Evolutionary conservation across 2,797 vertebrate species (phyloP).

Genomic region (Squalus acanthias): DNA sequence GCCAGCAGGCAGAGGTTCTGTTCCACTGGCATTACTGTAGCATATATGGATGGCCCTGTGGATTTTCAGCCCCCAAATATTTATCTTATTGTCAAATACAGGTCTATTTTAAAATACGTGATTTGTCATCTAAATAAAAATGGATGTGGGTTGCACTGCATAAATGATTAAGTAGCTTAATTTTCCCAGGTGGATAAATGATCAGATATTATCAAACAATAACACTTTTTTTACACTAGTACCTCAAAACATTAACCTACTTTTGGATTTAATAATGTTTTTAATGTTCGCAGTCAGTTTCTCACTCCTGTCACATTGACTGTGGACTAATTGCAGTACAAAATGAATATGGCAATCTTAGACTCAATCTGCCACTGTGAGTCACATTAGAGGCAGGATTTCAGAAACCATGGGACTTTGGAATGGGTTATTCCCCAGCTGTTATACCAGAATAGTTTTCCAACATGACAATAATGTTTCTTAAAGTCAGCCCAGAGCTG

Average conservation of each 20-base stretch:
- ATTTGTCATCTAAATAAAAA: not conserved
- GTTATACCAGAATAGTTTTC: not conserved
- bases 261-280: not conserved
- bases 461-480: not conserved
- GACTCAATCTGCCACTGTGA: not conserved
- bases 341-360: not conserved
- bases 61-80: not conserved
- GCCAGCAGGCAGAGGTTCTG: not conserved
- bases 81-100: not conserved
- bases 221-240: not conserved
- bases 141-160: not conserved
- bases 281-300: not conserved
- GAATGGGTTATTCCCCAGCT: not conserved
- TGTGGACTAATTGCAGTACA: not conserved
- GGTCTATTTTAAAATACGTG: not conserved
- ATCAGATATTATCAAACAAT: not conserved
- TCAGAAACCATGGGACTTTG: not conserved
- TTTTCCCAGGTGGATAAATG: conserved; percentile 11
- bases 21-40: not conserved
- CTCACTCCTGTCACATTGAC: not conserved
- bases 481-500: not conserved
- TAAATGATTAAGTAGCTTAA: not conserved
- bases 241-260: not conserved
- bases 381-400: not conserved
- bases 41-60: not conserved